A percentile compares a stretch with the other conserved stretches of the same genome.
These are phyloP conservation scores for Leptura quadrifasciata DNA, from an alignment of 2,888 invertebrate genomes.

Conservation along the genomic window DNA sequence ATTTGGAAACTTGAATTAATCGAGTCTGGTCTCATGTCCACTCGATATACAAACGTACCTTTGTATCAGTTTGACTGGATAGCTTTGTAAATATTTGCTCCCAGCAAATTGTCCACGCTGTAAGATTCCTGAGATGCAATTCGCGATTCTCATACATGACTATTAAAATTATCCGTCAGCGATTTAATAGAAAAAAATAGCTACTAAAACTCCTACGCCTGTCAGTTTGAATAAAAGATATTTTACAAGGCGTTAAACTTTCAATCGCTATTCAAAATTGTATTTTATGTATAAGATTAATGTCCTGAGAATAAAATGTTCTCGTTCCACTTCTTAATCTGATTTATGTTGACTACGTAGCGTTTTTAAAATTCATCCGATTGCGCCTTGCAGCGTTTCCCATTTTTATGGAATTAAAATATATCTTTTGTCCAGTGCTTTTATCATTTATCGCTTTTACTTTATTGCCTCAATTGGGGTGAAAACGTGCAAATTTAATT, in stretches of 20 bases:
- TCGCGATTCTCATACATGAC: too few relatives aligned
- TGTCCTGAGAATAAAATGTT: slow-evolving; percentile 21
- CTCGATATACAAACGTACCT: too few relatives aligned
- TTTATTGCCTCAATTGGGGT: too few relatives aligned
- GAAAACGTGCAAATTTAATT: too few relatives aligned
- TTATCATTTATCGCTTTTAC: too few relatives aligned
- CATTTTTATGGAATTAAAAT: slow-evolving; percentile 7
- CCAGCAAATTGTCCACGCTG: too few relatives aligned
- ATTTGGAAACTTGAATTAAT: too few relatives aligned
- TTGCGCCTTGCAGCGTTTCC: background rate
- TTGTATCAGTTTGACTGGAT: too few relatives aligned
- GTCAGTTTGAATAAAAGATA: slow-evolving; percentile 14
- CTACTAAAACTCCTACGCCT: slow-evolving; percentile 8
- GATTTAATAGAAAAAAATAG: background rate
- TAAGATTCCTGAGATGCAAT: too few relatives aligned
- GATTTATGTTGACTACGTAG: slow-evolving; percentile 19
- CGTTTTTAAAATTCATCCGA: slow-evolving; percentile 18
- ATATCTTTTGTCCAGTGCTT: background rate
- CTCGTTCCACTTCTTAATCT: slow-evolving; percentile 17
- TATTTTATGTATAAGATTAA: slow-evolving; percentile 32
- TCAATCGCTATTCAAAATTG: slow-evolving; percentile 25
- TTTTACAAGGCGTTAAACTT: slow-evolving; percentile 33
- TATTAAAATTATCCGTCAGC: too few relatives aligned
- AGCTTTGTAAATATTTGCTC: too few relatives aligned
- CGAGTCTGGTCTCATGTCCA: too few relatives aligned